Base-by-base conservation (phyloP, 2,888 invertebrate species). In the Tridacna gigas region DNA sequence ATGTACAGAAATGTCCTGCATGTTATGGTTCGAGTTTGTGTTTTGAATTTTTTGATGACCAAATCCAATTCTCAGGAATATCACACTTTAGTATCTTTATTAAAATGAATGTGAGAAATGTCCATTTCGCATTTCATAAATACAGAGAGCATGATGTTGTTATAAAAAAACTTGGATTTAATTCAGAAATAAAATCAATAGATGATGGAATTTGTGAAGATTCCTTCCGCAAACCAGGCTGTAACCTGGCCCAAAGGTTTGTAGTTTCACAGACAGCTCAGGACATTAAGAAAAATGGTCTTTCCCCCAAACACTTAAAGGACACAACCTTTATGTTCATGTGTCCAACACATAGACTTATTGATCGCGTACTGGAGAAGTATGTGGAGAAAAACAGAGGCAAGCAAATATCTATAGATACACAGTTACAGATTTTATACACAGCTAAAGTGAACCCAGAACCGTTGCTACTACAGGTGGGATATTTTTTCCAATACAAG, bases 21-120 rank as follows among this genome's bases (percentile, higher is more conserved):
- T 97, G 97, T 93, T 97, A 96, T 91, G 97, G 97, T 0, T 95
- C 95, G 13, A 96, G 96, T 69, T 95, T 97, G 22, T 97, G 97
- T 92, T 95, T 96, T 12, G 96, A 96, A 69, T 95, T 97, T 25
- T 95, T 96, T 90, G 95, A 96, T 28, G 96, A 96, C 74, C 95
- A 96, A 90, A 95, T 97, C 60, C 91, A 87, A 45, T 86, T 94
- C 65, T 85, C 90, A 37, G 93, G 93, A 48, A 81, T 89, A 78
- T 93, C 94, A n/a, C 91, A 89, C 80, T 77, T 92, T 12, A 82
- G 95, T 80, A 89, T 94, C 51, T 93, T 95, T 25, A 96, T 96
- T 90, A 94, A 96, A 63, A 79, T 91, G 7, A 97, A 97, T 90
- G 95, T 96, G 0, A 97, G 97, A 95, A 97, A 97, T 94, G 96